phyloP scores from a whole-genome alignment of 2,797 vertebrate genomes.

The Acanthornis magna region DNA sequence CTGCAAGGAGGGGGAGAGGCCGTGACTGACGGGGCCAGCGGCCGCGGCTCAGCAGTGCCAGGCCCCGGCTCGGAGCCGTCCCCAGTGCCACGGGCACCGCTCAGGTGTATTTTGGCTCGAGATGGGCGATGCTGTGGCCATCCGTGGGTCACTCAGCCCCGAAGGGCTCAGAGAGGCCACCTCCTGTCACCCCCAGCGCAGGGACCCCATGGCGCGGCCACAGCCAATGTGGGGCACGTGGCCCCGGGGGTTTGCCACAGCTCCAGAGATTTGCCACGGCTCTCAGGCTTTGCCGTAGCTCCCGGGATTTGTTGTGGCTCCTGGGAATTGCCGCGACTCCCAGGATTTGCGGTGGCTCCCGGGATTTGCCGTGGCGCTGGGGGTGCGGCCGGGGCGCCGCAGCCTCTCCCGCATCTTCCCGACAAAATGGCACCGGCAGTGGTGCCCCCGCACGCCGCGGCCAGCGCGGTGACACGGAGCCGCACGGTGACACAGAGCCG shows the following conservation, averaged over 20 bases:
- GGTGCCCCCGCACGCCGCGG: neutral
- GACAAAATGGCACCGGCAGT: constrained; percentile 15
- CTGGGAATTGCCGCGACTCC: no score
- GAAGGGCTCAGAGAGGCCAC: neutral
- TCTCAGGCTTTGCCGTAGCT: no score
- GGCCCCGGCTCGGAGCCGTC: fast-evolving
- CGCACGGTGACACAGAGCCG: no score
- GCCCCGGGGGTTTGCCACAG: fast-evolving
- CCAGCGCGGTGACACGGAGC: neutral
- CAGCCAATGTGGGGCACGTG: fast-evolving
- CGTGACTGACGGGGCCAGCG: neutral
- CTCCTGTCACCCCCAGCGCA: fast-evolving
- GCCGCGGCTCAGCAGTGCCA: neutral
- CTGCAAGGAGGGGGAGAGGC: constrained; percentile 60
- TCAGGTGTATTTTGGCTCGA: fast-evolving
- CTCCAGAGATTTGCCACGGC: neutral
- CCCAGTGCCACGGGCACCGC: fast-evolving
- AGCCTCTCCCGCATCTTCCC: neutral
- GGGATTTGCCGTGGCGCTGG: neutral
- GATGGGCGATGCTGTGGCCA: fast-evolving
- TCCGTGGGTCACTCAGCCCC: fast-evolving
- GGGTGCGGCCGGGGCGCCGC: neutral
- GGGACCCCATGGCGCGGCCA: fast-evolving
- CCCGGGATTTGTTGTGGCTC: no score
- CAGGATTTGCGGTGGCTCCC: neutral